Base-by-base conservation (phyloP, 2,113 vertebrate genomes). In the Jacana jacana region DNA sequence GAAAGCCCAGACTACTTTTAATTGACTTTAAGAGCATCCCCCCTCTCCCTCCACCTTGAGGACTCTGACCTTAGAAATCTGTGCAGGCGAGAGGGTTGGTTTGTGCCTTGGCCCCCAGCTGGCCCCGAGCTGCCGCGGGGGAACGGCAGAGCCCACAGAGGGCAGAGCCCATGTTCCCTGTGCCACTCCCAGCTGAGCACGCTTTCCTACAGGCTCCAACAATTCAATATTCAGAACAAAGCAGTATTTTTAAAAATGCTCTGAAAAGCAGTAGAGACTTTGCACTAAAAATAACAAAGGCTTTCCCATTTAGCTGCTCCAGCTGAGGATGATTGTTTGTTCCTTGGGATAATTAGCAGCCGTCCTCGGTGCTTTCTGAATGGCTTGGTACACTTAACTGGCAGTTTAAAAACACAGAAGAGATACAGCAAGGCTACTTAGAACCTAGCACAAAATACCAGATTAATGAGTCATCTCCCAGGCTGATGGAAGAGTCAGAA, bases 301-400 rank as follows among this genome's bases (percentile, higher is more conserved):
- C 37, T 93, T 97, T 94, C 87, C 89, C 48, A 54, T 28, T 6
- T 63, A 91, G 90, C 63, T 8, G 75, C 61, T 91, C 39, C 70
- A 60, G 93, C 89, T 88, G 96, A 94, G 93, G 89, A 71, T 70
- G 10, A 5, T 76, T 85, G 84, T 92, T 95, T 96, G 92, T 72
- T 91, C 48, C 9, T 54, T 2, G 17, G 75, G 95, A 94, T 91
- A 91, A 97, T 93, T 93, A 95, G 92, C 89, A 72, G 81, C 65
- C 13, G 13, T 63, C 95, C 81, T 88, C 91, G 40, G 86, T 89
- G 95, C 86, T 48, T 83, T 90, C 83, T 42, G 79, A 16, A 60
- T 27, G 92, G 88, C 65, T 96, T 76, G 57, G 81, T 64, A 64
- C 73, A 33, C 1, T 2, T 54, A 81, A 78, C 81, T 78, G 96